Evolutionary conservation across 2,888 invertebrate genomes (phyloP).

Genomic region (Stramonita haemastoma): DNA sequence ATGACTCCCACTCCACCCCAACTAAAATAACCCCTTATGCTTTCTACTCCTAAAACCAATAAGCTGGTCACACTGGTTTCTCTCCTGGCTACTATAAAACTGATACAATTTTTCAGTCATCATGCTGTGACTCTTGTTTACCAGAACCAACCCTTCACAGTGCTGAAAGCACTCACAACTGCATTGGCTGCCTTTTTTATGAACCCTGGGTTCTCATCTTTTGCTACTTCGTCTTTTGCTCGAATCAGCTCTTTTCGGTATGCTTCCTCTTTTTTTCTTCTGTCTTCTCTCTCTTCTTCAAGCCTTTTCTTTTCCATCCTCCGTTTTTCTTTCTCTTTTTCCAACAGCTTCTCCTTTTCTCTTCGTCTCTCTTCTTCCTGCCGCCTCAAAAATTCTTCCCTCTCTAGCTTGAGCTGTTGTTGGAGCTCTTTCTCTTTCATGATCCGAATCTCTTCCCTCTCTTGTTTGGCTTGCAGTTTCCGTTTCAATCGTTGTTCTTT

Average conservation of each 20-base stretch:
- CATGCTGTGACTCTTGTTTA: too few species aligned
- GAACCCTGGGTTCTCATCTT: too few species aligned
- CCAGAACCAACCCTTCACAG: too few species aligned
- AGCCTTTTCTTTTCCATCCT: not conserved
- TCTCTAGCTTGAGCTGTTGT: not conserved
- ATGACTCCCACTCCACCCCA: too few species aligned
- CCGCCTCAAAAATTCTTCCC: not conserved
- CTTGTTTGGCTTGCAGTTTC: not conserved
- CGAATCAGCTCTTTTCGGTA: not conserved
- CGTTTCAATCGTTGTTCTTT: not conserved
- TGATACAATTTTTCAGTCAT: too few species aligned
- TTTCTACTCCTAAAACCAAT: too few species aligned
- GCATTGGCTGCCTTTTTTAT: too few species aligned
- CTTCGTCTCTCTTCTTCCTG: not conserved
- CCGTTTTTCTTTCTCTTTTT: too few species aligned
- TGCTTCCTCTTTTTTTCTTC: not conserved
- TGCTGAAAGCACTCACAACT: too few species aligned
- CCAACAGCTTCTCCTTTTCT: not conserved
- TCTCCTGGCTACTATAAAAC: too few species aligned
- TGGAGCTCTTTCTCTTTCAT: not conserved
- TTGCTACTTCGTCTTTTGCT: not conserved
- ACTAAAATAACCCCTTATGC: too few species aligned
- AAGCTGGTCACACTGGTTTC: too few species aligned
- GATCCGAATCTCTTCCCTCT: not conserved
- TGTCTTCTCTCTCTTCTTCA: not conserved